These are phyloP conservation scores for Prostheceraeus crozeri DNA, from an alignment of 2,888 invertebrate species.

Conservation along the genomic window DNA sequence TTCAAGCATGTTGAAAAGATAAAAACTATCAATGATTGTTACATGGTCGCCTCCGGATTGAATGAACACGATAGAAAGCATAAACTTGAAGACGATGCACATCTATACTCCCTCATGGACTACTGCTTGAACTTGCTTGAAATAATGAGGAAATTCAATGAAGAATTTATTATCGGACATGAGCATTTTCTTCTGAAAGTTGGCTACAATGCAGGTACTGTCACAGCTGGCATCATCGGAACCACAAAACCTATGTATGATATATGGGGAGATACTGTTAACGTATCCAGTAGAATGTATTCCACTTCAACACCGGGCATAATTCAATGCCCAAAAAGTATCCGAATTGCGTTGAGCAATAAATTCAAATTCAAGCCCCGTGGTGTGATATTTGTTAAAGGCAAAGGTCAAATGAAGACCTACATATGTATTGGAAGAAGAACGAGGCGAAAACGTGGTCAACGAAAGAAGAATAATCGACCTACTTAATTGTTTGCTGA, in stretches of 20 bases:
- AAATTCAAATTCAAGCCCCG: constrained; percentile 28
- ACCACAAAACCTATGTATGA: constrained; percentile 90
- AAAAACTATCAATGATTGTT: constrained; percentile 89
- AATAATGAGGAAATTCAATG: constrained; percentile 52
- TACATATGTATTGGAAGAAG: no score
- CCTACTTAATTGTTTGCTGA: no score
- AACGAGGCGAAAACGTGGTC: no score
- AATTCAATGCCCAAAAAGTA: constrained; percentile 20
- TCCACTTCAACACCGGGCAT: constrained; percentile 60
- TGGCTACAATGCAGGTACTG: constrained; percentile 81
- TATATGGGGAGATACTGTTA: constrained; percentile 97
- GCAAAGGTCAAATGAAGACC: constrained; percentile 31
- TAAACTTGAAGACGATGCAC: constrained; percentile 63
- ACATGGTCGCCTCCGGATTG: constrained; percentile 92
- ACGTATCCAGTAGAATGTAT: constrained; percentile 93
- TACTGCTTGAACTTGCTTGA: constrained; percentile 79
- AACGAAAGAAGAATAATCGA: no score
- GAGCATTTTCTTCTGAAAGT: constrained; percentile 60
- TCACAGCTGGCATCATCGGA: constrained; percentile 89
- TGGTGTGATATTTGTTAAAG: constrained; percentile 24
- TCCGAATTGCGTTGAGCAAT: neutral
- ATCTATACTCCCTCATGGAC: constrained; percentile 49
- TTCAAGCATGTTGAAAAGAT: constrained; percentile 74
- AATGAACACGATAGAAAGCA: constrained; percentile 68
- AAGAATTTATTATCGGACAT: constrained; percentile 49